These are phyloP conservation scores for Mamestra brassicae DNA, from an alignment of 2,888 invertebrate species.

Conservation along the genomic window DNA sequence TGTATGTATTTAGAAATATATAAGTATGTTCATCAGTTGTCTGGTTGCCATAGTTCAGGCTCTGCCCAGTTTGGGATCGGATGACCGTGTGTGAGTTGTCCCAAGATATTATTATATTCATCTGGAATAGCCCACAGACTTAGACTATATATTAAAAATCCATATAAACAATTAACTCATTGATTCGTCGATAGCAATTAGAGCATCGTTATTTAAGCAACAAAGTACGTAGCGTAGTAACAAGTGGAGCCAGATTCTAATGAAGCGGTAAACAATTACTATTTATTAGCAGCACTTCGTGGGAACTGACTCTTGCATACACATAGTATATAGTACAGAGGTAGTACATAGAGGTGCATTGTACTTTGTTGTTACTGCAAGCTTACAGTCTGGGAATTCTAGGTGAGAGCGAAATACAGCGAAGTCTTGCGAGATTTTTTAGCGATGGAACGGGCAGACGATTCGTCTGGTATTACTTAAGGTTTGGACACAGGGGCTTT, in stretches of 20 bases:
- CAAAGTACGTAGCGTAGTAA: slow-evolving; percentile 44
- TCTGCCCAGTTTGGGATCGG: too few relatives aligned
- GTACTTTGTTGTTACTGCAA: slow-evolving; percentile 38
- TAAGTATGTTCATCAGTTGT: too few relatives aligned
- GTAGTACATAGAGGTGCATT: slow-evolving; percentile 8
- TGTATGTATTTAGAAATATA: too few relatives aligned
- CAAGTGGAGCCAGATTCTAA: slow-evolving; percentile 43
- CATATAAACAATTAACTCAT: neutral
- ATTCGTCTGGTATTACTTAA: neutral
- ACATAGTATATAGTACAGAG: neutral
- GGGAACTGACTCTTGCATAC: slow-evolving; percentile 36
- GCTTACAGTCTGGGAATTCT: slow-evolving; percentile 2
- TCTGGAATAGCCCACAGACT: too few relatives aligned
- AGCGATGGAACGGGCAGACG: neutral
- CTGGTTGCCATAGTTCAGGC: too few relatives aligned
- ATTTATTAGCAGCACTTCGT: slow-evolving; percentile 53
- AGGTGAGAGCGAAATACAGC: neutral
- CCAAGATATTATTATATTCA: too few relatives aligned
- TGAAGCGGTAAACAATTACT: slow-evolving; percentile 60
- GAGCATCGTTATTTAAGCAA: slow-evolving; percentile 36
- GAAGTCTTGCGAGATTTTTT: neutral
- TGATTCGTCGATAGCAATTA: slow-evolving; percentile 43
- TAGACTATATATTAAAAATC: too few relatives aligned
- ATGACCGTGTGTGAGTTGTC: too few relatives aligned
- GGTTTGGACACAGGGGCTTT: too few relatives aligned